Evolutionary conservation across 2,888 invertebrate genomes (phyloP).

Genomic region (Xanthorhoe designata): DNA sequence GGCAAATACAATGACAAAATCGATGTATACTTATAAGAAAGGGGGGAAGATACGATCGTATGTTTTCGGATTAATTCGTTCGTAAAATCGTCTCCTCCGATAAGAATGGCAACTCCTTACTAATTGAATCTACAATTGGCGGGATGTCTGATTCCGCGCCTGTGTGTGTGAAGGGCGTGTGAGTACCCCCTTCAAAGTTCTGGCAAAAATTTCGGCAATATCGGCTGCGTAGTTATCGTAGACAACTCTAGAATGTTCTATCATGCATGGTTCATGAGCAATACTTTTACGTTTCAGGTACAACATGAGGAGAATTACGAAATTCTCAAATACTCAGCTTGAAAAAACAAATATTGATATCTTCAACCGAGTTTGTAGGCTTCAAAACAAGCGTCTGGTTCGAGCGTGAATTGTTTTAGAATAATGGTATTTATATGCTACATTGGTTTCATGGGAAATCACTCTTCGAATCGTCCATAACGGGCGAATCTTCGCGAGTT

Average conservation of each 20-base stretch:
- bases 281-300: constrained; percentile 29
- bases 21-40: constrained; percentile 68
- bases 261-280: constrained; percentile 39
- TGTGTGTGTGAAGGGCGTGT: constrained; percentile 63
- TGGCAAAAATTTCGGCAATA: constrained; percentile 54
- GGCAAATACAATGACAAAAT: constrained; percentile 75
- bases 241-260: constrained; percentile 42
- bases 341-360: constrained; percentile 27
- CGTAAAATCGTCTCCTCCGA: constrained; percentile 84
- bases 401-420: constrained; percentile 77
- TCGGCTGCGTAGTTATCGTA: constrained; percentile 46
- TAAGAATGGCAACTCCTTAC: constrained; percentile 85
- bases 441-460: constrained; percentile 86
- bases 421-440: constrained; percentile 85
- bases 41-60: constrained; percentile 81
- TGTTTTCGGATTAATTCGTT: constrained; percentile 86
- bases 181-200: constrained; percentile 56
- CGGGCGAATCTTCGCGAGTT: constrained; percentile 61
- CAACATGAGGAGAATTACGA: constrained; percentile 19
- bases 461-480: constrained; percentile 79
- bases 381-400: constrained; percentile 32
- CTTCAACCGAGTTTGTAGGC: constrained; percentile 30
- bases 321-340: constrained; percentile 8
- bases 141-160: constrained; percentile 80
- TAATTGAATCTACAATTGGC: constrained; percentile 85